These are phyloP conservation scores for Acanthornis magna DNA, from an alignment of 2,797 vertebrate genomes.

Conservation along the genomic window DNA sequence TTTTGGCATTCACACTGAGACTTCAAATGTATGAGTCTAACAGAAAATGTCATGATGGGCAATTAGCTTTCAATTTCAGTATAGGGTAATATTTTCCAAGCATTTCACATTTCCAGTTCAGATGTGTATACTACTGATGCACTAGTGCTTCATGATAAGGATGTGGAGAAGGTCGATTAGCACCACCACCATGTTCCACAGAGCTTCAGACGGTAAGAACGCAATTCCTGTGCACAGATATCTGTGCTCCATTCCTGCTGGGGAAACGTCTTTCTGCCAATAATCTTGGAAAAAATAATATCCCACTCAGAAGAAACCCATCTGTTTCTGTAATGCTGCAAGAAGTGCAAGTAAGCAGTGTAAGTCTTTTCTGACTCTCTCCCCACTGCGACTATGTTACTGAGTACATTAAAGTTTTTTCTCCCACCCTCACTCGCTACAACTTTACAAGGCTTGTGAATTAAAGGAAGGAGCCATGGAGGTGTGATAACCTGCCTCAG, in stretches of 20 bases:
- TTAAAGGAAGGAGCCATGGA: background rate
- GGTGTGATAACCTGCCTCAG: slow-evolving; percentile 23
- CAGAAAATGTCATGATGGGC: background rate
- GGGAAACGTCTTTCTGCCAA: background rate
- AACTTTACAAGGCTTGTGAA: slow-evolving; percentile 12
- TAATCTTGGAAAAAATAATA: slow-evolving; percentile 6
- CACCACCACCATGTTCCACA: background rate
- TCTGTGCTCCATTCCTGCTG: background rate
- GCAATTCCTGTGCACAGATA: background rate
- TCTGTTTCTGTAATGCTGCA: background rate
- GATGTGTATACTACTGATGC: background rate
- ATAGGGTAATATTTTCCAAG: background rate
- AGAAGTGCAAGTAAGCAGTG: slow-evolving; percentile 13
- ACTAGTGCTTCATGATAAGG: background rate
- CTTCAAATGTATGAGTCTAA: background rate
- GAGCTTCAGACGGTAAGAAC: background rate
- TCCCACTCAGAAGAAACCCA: background rate
- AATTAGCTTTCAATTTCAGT: background rate
- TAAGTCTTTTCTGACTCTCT: background rate
- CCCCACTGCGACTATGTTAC: background rate
- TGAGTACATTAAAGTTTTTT: background rate
- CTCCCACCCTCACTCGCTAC: background rate
- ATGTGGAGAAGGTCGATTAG: background rate
- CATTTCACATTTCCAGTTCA: background rate
- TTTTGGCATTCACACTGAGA: background rate